Evolutionary conservation across 2,797 vertebrate species (phyloP), one percentile per base, ranked within the genome.

Genomic region (Anguilla pacifica): DNA sequence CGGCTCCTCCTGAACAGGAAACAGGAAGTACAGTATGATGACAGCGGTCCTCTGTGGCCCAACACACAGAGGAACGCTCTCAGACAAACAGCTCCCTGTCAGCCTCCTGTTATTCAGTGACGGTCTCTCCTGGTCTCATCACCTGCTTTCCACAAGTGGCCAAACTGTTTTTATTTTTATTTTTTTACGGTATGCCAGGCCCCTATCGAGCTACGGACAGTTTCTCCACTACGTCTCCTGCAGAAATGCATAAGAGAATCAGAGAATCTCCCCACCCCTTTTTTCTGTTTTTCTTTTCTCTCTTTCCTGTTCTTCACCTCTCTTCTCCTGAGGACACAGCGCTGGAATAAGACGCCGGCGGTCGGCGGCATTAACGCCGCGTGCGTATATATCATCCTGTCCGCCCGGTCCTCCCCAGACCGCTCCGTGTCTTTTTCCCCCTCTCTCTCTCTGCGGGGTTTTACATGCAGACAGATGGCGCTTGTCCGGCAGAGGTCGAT

Each of bases 381-480:
- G 88, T 88, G 86, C 85, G 88, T 87, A 92, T 92, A 92, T 88
- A 90, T 92, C 90, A 92, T 90, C 88, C 89, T 91, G 89, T 91
- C 89, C 87, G 87, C 55, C 90, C 90, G 87, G 88, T 81, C 85
- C 84, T 90, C 91, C 90, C 89, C 81, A 93, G 94, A 93, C 93
- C 93, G 85, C 89, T 92, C 91, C 89, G 89, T 93, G 91, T 93
- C 88, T 0, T 22, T 35, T 77, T 53, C 83, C 64, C 19, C 64
- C 19, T 22, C 70, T 43, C 82, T 84, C 74, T 35, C 6, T 70
- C 49, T 51, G 83, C 31, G 77, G 35, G 88, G 88, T 84, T 64
- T 61, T n/a, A 61, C 77, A 92, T 95, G 94, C 94, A 96, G 95
- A 96, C 93, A 95, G 94, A 94, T 92, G 95, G 94, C 95, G 93